phyloP scores from a whole-genome alignment of 2,888 invertebrate species.

The Synanthedon myopaeformis region DNA sequence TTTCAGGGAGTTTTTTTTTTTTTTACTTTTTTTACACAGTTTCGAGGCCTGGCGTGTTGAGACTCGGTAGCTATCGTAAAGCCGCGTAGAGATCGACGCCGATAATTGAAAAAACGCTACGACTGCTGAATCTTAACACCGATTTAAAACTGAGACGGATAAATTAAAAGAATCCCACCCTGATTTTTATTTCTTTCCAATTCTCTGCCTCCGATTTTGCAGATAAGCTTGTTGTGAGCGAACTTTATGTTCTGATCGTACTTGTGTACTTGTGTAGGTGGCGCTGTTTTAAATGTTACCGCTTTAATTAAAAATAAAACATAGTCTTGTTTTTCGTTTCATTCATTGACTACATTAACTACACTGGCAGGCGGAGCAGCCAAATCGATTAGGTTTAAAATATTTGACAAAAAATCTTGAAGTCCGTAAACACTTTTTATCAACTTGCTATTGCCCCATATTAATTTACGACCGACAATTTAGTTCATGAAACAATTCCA shows the following conservation, averaged over 20 bases:
- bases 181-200: slow-evolving; percentile 48
- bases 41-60: slow-evolving; percentile 31
- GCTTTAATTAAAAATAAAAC: slow-evolving; percentile 38
- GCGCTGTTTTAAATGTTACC: slow-evolving; percentile 26
- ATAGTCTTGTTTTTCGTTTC: slow-evolving; percentile 9
- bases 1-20: background rate
- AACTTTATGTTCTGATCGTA: slow-evolving; percentile 53
- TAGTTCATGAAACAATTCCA: too few relatives aligned
- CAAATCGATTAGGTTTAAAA: too few relatives aligned
- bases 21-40: background rate
- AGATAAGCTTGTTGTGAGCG: slow-evolving; percentile 54
- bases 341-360: background rate
- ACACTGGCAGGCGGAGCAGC: background rate
- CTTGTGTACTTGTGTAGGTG: slow-evolving; percentile 43
- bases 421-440: too few relatives aligned
- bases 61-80: slow-evolving; percentile 52
- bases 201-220: slow-evolving; percentile 40
- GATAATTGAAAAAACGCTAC: slow-evolving; percentile 63
- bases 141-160: slow-evolving; percentile 63
- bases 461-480: too few relatives aligned
- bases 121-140: slow-evolving; percentile 62
- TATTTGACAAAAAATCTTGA: too few relatives aligned
- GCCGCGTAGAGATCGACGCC: slow-evolving; percentile 50
- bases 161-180: slow-evolving; percentile 61
- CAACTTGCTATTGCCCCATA: background rate